Base-by-base conservation (phyloP, 1,140 invertebrate genomes). In the Brachionus sp. region DNA sequence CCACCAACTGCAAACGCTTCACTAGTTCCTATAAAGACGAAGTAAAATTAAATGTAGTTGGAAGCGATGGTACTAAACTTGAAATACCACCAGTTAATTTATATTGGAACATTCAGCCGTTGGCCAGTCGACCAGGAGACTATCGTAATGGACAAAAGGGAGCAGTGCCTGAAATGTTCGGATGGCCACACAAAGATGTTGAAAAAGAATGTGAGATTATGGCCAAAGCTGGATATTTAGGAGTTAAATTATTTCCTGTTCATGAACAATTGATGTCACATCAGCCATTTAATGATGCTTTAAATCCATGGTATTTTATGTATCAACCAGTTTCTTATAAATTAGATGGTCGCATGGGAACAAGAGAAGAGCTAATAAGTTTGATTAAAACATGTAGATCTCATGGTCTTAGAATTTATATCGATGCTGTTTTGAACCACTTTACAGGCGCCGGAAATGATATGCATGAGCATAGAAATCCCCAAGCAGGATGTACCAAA, bases 251-350 rank as follows among this genome's bases (percentile, higher is more conserved):
- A 10, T 82, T 82, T 70, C 80, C 80, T 13, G 80, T 82, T 25
- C 80, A 82, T 53, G 80, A 82, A 82, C 80, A 82, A 70, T 35
- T 82, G n/a, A 82, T 82, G 80, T 82, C 80, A 29, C 50, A 53
- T 6, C 80, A 82, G 23, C 80, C 80, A 19, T 82, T 68, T 44
- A 50, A 82, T 19, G 57, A 70, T 70, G 80, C 66, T 23, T n/a
- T 82, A 5, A 82, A 82, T 37, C 83, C 95, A 91, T 95, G 95
- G 90, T 91, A 92, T 90, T 94, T 95, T 87, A 90, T 94, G 5
- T 97, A 97, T 85, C 95, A 96, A 87, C 94, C 94, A 0, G 92
- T 96, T 77, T 95, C 94, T 7, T 97, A 96, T 87, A 91, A 92
- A 39, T 88, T 95, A 5, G 86, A 85, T 0, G 94, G 93, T 0